phyloP scores from a whole-genome alignment of 2,888 invertebrate species.

The Spatulosminthurus flaviceps region DNA sequence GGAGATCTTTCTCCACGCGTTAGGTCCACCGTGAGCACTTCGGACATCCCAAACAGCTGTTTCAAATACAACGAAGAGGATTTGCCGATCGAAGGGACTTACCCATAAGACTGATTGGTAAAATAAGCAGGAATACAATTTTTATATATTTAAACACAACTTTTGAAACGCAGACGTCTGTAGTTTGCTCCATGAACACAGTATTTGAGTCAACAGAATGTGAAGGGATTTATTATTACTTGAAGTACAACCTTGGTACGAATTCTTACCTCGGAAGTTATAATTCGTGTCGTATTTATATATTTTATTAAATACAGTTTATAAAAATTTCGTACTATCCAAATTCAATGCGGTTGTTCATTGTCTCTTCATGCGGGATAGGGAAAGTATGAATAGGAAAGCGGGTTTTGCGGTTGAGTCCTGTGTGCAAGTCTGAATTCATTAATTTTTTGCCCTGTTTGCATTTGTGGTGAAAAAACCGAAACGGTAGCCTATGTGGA shows the following conservation, averaged over 20 bases:
- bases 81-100: too few species aligned
- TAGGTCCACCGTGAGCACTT: too few species aligned
- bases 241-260: background rate
- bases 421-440: background rate
- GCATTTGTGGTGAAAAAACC: background rate
- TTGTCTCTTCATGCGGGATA: background rate
- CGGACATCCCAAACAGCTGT: too few species aligned
- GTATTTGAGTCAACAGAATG: background rate
- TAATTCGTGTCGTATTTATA: background rate
- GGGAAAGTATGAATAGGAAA: too few species aligned
- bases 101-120: too few species aligned
- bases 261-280: background rate
- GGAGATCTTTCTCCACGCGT: background rate
- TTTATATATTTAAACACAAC: too few species aligned
- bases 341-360: background rate
- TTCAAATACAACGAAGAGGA: too few species aligned
- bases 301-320: conserved; percentile 3
- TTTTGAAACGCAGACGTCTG: too few species aligned
- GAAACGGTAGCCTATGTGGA: too few species aligned
- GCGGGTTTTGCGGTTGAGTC: background rate
- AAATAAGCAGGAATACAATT: too few species aligned
- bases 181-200: too few species aligned
- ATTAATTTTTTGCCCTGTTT: background rate
- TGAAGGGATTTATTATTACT: background rate
- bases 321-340: background rate